Percentiles rank a stretch among this genome's conserved stretches.
phyloP scores from a whole-genome alignment of 2,888 invertebrate genomes.

The Muschampia plurimacula region DNA sequence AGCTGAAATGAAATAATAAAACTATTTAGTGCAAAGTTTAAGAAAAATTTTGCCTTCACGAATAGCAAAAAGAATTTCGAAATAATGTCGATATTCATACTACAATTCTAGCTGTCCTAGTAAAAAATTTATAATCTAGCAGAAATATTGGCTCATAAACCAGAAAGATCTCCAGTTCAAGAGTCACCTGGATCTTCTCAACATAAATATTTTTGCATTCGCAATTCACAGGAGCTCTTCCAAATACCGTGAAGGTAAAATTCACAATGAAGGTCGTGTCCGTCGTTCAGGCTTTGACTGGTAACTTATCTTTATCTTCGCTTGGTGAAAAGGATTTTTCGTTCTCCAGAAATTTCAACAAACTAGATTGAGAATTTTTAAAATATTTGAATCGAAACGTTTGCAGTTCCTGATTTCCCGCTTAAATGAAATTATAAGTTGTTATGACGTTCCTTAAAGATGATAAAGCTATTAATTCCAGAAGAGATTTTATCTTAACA shows the following conservation, averaged over 20 bases:
- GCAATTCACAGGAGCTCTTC: neutral
- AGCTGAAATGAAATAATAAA: neutral
- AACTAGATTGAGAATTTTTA: neutral
- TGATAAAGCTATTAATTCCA: neutral
- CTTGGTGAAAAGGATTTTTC: conserved; percentile 1
- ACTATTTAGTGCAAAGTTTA: no score
- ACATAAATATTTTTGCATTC: neutral
- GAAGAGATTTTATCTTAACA: neutral
- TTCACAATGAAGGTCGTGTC: conserved; percentile 3
- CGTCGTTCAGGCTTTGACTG: neutral
- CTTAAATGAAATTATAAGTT: neutral
- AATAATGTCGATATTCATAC: no score
- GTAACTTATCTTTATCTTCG: conserved; percentile 6
- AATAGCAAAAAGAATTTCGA: no score
- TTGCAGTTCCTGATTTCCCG: neutral
- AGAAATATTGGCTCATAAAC: neutral
- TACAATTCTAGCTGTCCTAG: no score
- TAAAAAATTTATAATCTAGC: neutral
- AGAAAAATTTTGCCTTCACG: no score
- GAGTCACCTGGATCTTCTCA: neutral
- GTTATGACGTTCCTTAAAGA: neutral
- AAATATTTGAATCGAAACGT: neutral
- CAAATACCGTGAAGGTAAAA: conserved; percentile 3
- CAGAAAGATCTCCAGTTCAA: neutral
- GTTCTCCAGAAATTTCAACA: conserved; percentile 1